Percentiles rank a stretch among this genome's conserved stretches.
These are phyloP conservation scores for Onychomys leucogaster DNA, from an alignment of 2,797 vertebrate genomes.

Conservation along the genomic window DNA sequence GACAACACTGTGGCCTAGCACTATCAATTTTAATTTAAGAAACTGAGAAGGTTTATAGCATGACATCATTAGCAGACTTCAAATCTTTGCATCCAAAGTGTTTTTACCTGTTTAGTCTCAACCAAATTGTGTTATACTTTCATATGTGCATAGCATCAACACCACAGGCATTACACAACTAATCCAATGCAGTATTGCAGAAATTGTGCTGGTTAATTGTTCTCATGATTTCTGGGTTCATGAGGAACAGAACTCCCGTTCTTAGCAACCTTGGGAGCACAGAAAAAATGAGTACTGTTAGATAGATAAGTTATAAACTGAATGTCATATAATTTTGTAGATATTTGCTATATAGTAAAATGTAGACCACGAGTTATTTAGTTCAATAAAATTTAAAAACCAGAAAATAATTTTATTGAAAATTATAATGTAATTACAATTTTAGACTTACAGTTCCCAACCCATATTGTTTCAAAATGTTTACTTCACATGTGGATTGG, in stretches of 20 bases:
- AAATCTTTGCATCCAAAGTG: background rate
- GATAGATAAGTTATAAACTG: background rate
- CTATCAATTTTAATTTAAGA: background rate
- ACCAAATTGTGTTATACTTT: background rate
- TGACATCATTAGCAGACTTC: background rate
- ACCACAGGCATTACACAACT: background rate
- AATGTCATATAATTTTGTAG: background rate
- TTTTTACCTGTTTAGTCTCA: slow-evolving; percentile 10
- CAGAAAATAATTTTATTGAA: background rate
- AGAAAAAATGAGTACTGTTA: background rate
- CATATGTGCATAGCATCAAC: background rate
- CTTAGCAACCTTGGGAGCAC: background rate
- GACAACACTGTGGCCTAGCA: background rate
- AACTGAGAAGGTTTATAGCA: background rate
- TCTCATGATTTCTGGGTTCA: background rate
- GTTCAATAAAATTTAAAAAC: background rate
- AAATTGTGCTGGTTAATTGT: background rate
- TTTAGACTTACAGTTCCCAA: background rate
- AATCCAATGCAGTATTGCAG: background rate
- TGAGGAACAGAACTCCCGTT: background rate
- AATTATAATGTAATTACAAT: background rate
- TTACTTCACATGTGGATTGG: background rate
- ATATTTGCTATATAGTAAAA: slow-evolving; percentile 4
- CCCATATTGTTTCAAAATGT: background rate
- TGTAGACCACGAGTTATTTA: background rate